Percentiles rank a stretch among this genome's conserved stretches.
Conservation (phyloP, 2,888 invertebrate genomes). For the Onchidella celtica region DNA sequence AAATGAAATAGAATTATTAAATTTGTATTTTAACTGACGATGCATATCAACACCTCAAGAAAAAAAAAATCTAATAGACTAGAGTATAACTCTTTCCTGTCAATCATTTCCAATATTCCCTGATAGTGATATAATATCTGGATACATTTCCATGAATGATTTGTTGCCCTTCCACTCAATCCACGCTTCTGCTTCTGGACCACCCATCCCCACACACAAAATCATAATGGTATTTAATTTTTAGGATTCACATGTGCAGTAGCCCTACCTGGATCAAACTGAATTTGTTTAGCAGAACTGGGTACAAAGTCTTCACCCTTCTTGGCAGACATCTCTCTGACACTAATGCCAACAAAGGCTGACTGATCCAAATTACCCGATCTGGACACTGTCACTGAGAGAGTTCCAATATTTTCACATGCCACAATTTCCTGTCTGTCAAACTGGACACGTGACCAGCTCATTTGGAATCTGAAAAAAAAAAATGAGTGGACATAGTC, state of each 20-base stretch:
- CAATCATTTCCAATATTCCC: too few relatives aligned
- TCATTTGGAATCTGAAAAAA: slow-evolving; percentile 64
- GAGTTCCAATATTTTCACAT: slow-evolving; percentile 77
- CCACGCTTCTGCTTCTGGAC: too few relatives aligned
- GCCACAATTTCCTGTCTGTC: slow-evolving; percentile 70
- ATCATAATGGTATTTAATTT: too few relatives aligned
- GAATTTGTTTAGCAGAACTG: slow-evolving; percentile 70
- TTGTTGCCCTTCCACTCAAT: too few relatives aligned
- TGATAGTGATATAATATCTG: too few relatives aligned
- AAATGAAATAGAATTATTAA: too few relatives aligned
- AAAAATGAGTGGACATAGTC: not conserved
- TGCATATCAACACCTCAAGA: too few relatives aligned
- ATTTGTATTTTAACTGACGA: too few relatives aligned
- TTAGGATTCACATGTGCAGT: not conserved
- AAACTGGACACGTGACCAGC: slow-evolving; percentile 74
- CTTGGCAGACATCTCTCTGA: slow-evolving; percentile 74
- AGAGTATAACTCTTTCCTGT: too few relatives aligned
- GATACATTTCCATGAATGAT: too few relatives aligned
- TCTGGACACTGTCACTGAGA: slow-evolving; percentile 69
- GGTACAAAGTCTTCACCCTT: slow-evolving; percentile 72
- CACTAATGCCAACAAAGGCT: slow-evolving; percentile 70
- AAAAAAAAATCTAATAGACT: too few relatives aligned
- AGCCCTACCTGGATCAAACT: slow-evolving; percentile 75
- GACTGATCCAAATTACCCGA: slow-evolving; percentile 68
- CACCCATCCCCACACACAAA: too few relatives aligned